These are phyloP conservation scores for Brachylomia viminalis DNA, from an alignment of 2,888 invertebrate species.

Conservation along the genomic window DNA sequence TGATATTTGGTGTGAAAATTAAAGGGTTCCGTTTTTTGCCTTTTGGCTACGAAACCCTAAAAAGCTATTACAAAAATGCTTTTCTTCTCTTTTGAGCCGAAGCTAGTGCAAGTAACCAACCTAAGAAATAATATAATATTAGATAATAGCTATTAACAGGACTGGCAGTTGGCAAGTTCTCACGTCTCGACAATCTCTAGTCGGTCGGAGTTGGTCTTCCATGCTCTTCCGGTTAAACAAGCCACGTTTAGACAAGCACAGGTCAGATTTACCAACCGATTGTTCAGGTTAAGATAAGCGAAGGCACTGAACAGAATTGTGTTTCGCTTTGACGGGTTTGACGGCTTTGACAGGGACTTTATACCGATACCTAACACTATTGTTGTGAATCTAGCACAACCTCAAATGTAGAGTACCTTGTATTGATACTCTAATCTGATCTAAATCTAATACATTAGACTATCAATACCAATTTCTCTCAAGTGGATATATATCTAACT, in stretches of 20 bases:
- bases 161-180: constrained; percentile 31
- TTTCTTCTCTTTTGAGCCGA: not conserved
- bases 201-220: not conserved
- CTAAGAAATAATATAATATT: not conserved
- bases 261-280: constrained; percentile 2
- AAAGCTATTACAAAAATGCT: not conserved
- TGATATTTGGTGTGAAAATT: not conserved
- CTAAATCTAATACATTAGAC: not conserved
- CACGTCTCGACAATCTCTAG: no score
- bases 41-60: not conserved
- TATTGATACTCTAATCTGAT: not conserved
- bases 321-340: constrained; percentile 3
- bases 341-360: not conserved
- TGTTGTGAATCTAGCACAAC: constrained; percentile 6
- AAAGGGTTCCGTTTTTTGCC: not conserved
- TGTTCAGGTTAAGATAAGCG: constrained; percentile 23
- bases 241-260: not conserved
- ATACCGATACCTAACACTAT: not conserved
- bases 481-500: not conserved
- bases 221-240: constrained; percentile 22
- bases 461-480: not conserved
- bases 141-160: not conserved
- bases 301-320: constrained; percentile 11
- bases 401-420: not conserved
- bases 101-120: not conserved